Percentiles rank a stretch among this genome's conserved stretches.
Evolutionary conservation across 2,797 vertebrate species (phyloP).

Genomic region (Lagothrix lagotricha): DNA sequence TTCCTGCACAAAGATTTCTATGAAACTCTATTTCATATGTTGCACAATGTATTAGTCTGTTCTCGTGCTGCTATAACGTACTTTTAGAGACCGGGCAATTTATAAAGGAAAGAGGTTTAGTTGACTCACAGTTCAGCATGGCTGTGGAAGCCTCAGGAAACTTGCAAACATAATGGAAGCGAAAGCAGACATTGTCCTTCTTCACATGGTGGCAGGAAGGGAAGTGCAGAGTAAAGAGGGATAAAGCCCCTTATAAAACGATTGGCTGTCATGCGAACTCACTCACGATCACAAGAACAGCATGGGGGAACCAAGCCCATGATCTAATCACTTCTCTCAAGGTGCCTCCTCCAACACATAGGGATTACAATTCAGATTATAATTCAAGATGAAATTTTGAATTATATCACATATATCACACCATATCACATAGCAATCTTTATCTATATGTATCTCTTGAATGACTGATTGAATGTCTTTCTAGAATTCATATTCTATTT

Average conservation of each 20-base stretch:
- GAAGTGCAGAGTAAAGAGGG: not conserved
- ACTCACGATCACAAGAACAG: not conserved
- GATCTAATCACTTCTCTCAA: not conserved
- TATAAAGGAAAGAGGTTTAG: not conserved
- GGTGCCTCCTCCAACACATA: not conserved
- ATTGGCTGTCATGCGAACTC: not conserved
- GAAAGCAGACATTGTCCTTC: not conserved
- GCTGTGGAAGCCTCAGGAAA: not conserved
- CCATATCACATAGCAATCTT: not conserved
- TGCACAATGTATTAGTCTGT: not conserved
- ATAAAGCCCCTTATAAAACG: not conserved
- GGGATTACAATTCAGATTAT: not conserved
- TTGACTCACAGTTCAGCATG: not conserved
- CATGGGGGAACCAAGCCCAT: not conserved
- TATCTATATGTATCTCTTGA: not conserved
- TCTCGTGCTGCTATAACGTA: not conserved
- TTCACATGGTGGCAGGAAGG: not conserved
- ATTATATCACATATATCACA: not conserved
- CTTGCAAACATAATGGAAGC: not conserved
- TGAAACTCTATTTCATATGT: not conserved
- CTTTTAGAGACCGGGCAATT: not conserved
- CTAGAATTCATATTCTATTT: not conserved
- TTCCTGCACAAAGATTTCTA: not conserved
- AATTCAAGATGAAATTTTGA: not conserved
- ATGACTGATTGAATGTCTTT: not conserved